A percentile compares a stretch with the other conserved stretches of the same genome.
Conservation (phyloP, 2,888 invertebrate genomes). For the Coleophora deauratella region DNA sequence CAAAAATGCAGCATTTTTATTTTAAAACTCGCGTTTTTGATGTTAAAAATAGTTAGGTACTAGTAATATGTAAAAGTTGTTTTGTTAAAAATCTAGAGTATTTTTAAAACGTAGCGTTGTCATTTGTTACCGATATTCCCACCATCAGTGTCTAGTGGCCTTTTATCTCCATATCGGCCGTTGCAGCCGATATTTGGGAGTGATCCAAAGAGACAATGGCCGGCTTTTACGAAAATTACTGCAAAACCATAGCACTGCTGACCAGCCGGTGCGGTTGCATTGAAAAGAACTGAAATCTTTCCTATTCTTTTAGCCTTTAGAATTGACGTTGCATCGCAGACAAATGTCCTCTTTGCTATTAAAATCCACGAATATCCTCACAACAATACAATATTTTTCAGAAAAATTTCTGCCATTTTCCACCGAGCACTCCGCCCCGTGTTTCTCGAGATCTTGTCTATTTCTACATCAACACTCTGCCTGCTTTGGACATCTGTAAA, state of each 20-base stretch:
- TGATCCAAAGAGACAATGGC: constrained; percentile 50
- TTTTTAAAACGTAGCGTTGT: constrained; percentile 24
- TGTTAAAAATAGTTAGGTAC: too few relatives aligned
- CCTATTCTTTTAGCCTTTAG: constrained; percentile 1
- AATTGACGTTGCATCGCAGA: not conserved
- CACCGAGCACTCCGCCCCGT: constrained; percentile 2
- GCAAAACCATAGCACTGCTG: constrained; percentile 19
- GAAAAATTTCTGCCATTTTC: not conserved
- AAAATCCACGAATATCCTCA: not conserved
- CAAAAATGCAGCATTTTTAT: too few relatives aligned
- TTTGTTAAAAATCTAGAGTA: constrained; percentile 2
- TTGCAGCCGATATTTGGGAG: constrained; percentile 38
- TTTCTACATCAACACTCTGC: constrained; percentile 18
- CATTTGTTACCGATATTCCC: constrained; percentile 32
- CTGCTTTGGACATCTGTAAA: constrained; percentile 27
- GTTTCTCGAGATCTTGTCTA: constrained; percentile 10
- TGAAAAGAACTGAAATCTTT: constrained; percentile 3
- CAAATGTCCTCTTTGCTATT: not conserved
- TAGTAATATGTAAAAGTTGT: too few relatives aligned
- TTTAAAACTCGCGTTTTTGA: too few relatives aligned
- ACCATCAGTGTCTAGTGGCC: constrained; percentile 38
- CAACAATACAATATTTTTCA: not conserved
- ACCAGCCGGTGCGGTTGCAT: constrained; percentile 16
- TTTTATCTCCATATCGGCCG: constrained; percentile 44
- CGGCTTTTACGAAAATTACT: constrained; percentile 54